Percentiles rank a stretch among this genome's conserved stretches.
Evolutionary conservation across 2,888 invertebrate genomes (phyloP).

Genomic region (Hirtodrosophila trivittata): DNA sequence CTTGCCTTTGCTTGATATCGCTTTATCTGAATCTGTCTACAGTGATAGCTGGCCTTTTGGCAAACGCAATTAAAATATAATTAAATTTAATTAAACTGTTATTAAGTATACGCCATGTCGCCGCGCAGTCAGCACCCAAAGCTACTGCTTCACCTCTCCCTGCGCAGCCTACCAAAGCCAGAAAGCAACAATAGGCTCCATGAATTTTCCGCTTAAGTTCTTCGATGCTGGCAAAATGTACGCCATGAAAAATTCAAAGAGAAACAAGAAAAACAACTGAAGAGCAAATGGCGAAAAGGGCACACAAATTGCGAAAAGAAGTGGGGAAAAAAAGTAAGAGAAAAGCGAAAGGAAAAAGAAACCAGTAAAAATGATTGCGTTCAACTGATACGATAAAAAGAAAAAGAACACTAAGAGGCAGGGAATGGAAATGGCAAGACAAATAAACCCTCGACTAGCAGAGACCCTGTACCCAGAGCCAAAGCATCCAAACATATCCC

Average conservation of each 20-base stretch:
- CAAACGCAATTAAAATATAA: constrained; percentile 63
- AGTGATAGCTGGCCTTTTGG: not conserved
- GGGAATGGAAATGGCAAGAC: not conserved
- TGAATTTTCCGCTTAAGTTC: constrained; percentile 57
- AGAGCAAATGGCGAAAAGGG: constrained; percentile 48
- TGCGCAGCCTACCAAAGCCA: not conserved
- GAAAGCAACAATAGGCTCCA: constrained; percentile 43
- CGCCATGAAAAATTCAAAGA: constrained; percentile 52
- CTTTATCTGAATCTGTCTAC: too few species aligned
- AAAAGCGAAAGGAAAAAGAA: constrained; percentile 23
- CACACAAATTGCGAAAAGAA: constrained; percentile 27
- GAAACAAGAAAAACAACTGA: constrained; percentile 23
- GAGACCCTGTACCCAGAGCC: constrained; percentile 10
- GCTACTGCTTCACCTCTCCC: not conserved
- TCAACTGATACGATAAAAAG: constrained; percentile 37
- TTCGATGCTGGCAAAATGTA: constrained; percentile 29
- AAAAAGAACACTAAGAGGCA: not conserved
- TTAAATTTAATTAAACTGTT: constrained; percentile 66
- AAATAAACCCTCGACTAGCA: not conserved
- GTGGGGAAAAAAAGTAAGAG: constrained; percentile 10
- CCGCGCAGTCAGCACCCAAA: constrained; percentile 1
- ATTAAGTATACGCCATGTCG: constrained; percentile 60
- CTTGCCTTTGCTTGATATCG: not conserved
- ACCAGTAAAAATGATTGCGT: constrained; percentile 39
- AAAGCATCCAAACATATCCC: too few species aligned